These are phyloP conservation scores for Drosophila seguyi DNA, from an alignment of 1,140 invertebrate species.

Conservation along the genomic window DNA sequence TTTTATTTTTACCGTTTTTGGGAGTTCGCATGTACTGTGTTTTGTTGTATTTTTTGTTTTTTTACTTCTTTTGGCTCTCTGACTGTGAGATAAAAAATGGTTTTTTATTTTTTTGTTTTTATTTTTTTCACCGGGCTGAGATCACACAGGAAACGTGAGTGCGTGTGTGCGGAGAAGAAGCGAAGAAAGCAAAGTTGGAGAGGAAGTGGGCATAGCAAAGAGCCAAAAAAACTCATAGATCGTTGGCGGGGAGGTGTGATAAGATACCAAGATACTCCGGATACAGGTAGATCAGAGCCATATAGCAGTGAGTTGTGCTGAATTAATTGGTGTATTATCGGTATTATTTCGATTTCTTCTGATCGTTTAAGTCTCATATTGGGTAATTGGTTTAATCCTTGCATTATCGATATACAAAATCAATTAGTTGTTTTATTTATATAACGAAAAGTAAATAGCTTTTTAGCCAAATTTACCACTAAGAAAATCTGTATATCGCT, in stretches of 20 bases:
- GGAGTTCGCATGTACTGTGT: conserved; percentile 47
- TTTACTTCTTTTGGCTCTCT: conserved; percentile 29
- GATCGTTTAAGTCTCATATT: no score
- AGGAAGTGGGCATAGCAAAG: conserved; percentile 23
- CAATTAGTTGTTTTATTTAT: not conserved
- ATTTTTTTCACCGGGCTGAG: conserved; percentile 44
- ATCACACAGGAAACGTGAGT: conserved; percentile 71
- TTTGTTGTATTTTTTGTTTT: conserved; percentile 11
- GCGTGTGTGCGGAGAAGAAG: conserved; percentile 1
- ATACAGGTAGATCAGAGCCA: conserved; percentile 1
- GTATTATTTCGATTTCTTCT: not conserved
- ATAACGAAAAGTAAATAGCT: not conserved
- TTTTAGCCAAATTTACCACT: not conserved
- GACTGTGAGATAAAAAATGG: conserved; percentile 38
- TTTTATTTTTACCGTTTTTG: conserved; percentile 71
- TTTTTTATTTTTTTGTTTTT: conserved; percentile 27
- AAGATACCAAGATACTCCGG: conserved; percentile 12
- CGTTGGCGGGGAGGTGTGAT: conserved; percentile 4
- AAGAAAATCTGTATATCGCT: not conserved
- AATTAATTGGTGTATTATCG: not conserved
- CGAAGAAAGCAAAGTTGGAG: conserved; percentile 8
- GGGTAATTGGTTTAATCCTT: no score
- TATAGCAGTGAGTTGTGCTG: not conserved
- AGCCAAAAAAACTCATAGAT: conserved; percentile 33
- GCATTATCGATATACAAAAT: not conserved